A percentile compares a stretch with the other conserved stretches of the same genome.
These are phyloP conservation scores for Oreochromis grahami DNA, from an alignment of 2,797 vertebrate genomes.

Conservation along the genomic window DNA sequence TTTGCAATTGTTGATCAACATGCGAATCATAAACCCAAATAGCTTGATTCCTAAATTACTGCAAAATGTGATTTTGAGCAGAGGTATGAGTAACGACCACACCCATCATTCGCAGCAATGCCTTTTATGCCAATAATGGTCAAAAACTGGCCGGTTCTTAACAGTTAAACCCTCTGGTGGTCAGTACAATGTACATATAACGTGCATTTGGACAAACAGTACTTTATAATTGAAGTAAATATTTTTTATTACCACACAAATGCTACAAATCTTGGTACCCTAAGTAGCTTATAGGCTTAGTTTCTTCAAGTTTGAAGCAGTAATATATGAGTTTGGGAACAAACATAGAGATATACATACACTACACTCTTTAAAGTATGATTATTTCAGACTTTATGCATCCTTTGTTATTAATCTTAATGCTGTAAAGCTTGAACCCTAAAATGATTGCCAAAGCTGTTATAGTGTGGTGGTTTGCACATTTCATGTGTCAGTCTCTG, in stretches of 20 bases:
- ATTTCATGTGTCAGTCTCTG: background rate
- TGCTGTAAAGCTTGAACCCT: background rate
- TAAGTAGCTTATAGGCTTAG: fast-evolving
- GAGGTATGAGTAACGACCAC: fast-evolving
- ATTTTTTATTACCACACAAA: background rate
- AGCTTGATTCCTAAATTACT: background rate
- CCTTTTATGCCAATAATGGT: background rate
- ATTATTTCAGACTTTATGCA: background rate
- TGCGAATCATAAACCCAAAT: background rate
- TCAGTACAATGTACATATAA: background rate
- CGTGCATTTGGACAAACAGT: background rate
- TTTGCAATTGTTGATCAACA: background rate
- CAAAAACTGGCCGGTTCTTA: fast-evolving
- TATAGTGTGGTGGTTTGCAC: background rate
- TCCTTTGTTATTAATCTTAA: background rate
- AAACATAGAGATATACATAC: background rate
- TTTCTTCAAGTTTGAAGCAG: background rate
- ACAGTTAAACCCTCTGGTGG: fast-evolving
- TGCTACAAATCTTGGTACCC: fast-evolving
- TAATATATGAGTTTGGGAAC: fast-evolving
- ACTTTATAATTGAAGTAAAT: background rate
- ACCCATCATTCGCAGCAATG: background rate
- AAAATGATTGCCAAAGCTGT: too few relatives aligned
- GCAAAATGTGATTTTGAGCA: fast-evolving
- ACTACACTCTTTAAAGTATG: fast-evolving